Evolutionary conservation across 2,113 vertebrate species (phyloP), one percentile per base, ranked within the genome.

Genomic region (Nyctibius bracteatus): DNA sequence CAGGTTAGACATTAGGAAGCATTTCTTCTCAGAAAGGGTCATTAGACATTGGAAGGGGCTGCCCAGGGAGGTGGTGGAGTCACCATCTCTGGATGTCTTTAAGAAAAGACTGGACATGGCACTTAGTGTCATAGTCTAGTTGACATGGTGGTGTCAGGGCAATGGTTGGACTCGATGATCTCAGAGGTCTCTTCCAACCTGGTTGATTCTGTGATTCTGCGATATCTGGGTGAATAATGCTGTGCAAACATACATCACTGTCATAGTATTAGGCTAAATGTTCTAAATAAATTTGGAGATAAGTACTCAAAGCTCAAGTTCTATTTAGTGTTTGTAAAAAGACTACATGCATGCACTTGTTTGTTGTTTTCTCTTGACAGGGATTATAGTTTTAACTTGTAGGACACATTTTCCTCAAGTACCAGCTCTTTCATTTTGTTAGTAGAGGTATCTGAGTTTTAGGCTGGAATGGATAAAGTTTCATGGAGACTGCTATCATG

Each of bases 221-320:
- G 39, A 41, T 44, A n/a, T 31, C 11, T 46, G 24, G 22, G 10
- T 70, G 41, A 44, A 91, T 78, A 86, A 54, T 71, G 19, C 41
- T n/a, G 4, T n/a, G 49, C 10, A 65, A 0, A 1, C 6, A 2
- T 12, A 67, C 35, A 73, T 47, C 44, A 13, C 14, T 23, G 9
- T 17, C 31, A 55, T 0, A 30, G n/a, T 7, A 75, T 4, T 30
- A 27, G 43, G 33, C 5, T 39, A 59, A 39, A 75, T 5, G 8
- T 30, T 80, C 13, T 21, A 46, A 72, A 51, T 27, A 77, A 82
- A 46, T 37, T 4, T 33, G 5, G 9, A 57, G n/a, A 13, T 44
- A 70, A 82, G 61, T 49, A 49, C 2, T 81, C 49, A 39, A 43
- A 28, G 8, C 12, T 63, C 39, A 21, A 9, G 11, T 14, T 65